Base-by-base conservation (phyloP, 2,888 invertebrate genomes). In the Desoria tigrina region DNA sequence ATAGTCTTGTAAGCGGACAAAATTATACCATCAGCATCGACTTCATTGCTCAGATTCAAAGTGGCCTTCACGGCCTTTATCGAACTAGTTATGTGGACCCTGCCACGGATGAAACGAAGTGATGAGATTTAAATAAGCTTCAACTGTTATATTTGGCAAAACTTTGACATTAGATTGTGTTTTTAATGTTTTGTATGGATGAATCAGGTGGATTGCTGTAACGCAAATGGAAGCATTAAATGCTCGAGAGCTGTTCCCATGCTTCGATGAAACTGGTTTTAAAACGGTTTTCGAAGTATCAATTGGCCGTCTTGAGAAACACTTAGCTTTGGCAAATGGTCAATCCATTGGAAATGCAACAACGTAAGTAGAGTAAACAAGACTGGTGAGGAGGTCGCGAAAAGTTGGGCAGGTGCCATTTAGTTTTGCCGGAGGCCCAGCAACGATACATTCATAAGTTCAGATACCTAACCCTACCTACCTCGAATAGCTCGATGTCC, bases 231-330 rank as follows among this genome's bases (percentile, higher is more conserved):
- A 70, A 54, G 55, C 66, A 1, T 24, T 70, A 14, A 60, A 62
- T 49, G 66, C 66, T 16, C 45, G 70, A 4, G 64, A 70, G 57
- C 58, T 70, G 59, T 67, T 64, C 16, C 69, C 69, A 2, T 66
- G 69, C 26, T 61, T 69, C 23, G 69, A 69, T 18, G 66, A 66
- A 18, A 65, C 70, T 7, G 18, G 21, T 2, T 55, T 62, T 16
- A 70, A 70, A 49, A 67, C 70, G 3, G 23, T 56, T 4, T 65
- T 70, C 51, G 54, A 67, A 39, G 62, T 62, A 4, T 49, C 39
- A 24, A 57, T 70, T 49, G 70, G 65, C 16, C 27, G 67, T 24
- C 57, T 24, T 11, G 18, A 58, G 14, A 50, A 51, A 16, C 66
- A 70, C 26, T 53, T 53, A 18, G 60, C 65, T 0, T 49, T 66